Evolutionary conservation across 1,140 invertebrate genomes (phyloP), one percentile per base, ranked within the genome.

Genomic region (Aporrectodea caliginosa): DNA sequence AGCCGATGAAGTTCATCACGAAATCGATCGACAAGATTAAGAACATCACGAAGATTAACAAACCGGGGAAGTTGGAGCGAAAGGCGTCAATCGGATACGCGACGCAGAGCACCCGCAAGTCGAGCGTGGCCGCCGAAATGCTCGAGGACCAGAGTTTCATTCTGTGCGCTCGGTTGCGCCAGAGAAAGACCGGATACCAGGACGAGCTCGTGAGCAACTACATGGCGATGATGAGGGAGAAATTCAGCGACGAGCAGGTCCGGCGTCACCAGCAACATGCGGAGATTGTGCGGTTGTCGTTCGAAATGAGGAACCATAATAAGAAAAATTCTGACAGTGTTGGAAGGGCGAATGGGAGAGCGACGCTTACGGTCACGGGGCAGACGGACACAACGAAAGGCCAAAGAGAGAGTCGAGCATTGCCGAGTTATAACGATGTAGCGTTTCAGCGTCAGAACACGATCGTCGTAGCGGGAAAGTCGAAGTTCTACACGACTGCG

Each of bases 201-300:
- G 92, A 94, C 82, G 91, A 93, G 81, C 94, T 96, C 93, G 91
- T 95, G 32, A 91, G 92, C 78, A 95, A 95, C 88, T 96, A 96
- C 86, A 88, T 96, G 35, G 90, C 92, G 6, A 12, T 22, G 6
- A 58, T 58, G 43, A 58, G 43, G 22, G 43, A 58, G 43, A 58
- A 58, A 22, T 58, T 58, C 22, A 22, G 22, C 43, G 43, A 6
- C 22, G 6, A 58, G 22, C 43, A 58, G 43, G 43, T 58, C 43
- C 6, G 22, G 43, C 6, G 43, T 12, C 6, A 22, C 6, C 6
- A 58, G 22, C 43, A 58, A 22, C 6, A 58, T 58, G 43, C 43
- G 43, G 43, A 58, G 43, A 58, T 58, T 22, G 22, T 6, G 22
- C 6, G 43, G 43, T 22, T 6, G 43, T 58, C 43, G 43, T 12